phyloP scores from a whole-genome alignment of 2,113 vertebrate genomes.

The Elgaria multicarinata region DNA sequence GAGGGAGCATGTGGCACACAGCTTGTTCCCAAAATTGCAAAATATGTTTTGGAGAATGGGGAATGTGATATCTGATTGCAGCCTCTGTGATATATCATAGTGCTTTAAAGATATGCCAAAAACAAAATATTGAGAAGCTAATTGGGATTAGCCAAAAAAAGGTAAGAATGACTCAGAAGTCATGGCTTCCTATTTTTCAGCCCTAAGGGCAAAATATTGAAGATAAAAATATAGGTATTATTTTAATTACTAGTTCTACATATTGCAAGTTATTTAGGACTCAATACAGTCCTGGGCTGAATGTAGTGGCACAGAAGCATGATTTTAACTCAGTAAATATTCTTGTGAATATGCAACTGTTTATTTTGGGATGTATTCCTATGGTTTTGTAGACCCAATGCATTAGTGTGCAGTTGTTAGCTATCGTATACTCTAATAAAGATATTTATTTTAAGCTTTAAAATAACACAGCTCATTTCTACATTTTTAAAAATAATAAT shows the following conservation, averaged over 20 bases:
- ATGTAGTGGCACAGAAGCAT: too few relatives aligned
- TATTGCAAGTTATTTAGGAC: background rate
- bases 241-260: background rate
- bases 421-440: too few relatives aligned
- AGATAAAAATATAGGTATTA: too few relatives aligned
- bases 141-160: background rate
- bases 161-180: background rate
- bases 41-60: background rate
- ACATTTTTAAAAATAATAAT: too few relatives aligned
- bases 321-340: too few relatives aligned
- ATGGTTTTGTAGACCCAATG: too few relatives aligned
- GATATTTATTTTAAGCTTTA: too few relatives aligned
- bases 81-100: background rate
- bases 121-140: background rate
- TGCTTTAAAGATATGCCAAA: background rate
- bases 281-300: background rate
- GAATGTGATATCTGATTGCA: background rate
- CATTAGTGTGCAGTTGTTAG: too few relatives aligned
- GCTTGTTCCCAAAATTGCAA: background rate
- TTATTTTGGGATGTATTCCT: too few relatives aligned
- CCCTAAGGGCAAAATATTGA: too few relatives aligned
- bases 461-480: too few relatives aligned
- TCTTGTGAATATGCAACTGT: too few relatives aligned
- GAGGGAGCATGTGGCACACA: background rate
- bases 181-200: background rate